phyloP scores from a whole-genome alignment of 2,888 invertebrate species.

The Calliphora vomitoria region DNA sequence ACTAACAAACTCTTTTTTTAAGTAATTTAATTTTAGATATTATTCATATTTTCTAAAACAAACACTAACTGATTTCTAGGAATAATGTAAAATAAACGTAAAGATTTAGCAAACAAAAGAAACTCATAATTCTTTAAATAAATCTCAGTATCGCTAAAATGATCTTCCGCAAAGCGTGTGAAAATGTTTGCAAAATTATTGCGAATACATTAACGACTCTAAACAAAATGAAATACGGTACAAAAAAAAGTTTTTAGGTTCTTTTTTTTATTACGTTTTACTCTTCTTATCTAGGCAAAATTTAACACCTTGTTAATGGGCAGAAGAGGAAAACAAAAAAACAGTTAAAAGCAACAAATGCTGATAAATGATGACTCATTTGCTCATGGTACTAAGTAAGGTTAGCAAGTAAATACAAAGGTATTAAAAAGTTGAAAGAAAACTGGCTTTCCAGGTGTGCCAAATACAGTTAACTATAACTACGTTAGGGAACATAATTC shows the following conservation, averaged over 20 bases:
- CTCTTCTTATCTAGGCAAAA: slow-evolving; percentile 3
- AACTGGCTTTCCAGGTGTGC: slow-evolving; percentile 70
- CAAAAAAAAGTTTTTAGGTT: neutral
- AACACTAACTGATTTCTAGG: slow-evolving; percentile 23
- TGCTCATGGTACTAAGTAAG: neutral
- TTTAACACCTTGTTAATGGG: slow-evolving; percentile 36
- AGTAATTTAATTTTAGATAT: slow-evolving; percentile 5
- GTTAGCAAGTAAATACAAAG: neutral
- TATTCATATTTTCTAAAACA: neutral
- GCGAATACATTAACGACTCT: slow-evolving; percentile 23
- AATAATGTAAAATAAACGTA: slow-evolving; percentile 29
- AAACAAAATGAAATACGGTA: slow-evolving; percentile 9
- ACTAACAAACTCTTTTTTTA: neutral
- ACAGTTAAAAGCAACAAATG: neutral
- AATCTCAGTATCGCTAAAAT: neutral
- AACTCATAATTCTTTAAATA: slow-evolving; percentile 1
- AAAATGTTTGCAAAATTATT: slow-evolving; percentile 49
- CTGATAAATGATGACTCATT: slow-evolving; percentile 54
- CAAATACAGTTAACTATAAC: slow-evolving; percentile 15
- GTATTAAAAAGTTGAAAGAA: slow-evolving; percentile 19
- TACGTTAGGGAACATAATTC: slow-evolving; percentile 26
- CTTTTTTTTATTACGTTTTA: neutral
- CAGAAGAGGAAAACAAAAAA: neutral
- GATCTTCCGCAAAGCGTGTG: slow-evolving; percentile 35
- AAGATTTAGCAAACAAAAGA: neutral